These are phyloP conservation scores for Cantharis lateralis DNA, from an alignment of 2,888 invertebrate species.

Conservation along the genomic window DNA sequence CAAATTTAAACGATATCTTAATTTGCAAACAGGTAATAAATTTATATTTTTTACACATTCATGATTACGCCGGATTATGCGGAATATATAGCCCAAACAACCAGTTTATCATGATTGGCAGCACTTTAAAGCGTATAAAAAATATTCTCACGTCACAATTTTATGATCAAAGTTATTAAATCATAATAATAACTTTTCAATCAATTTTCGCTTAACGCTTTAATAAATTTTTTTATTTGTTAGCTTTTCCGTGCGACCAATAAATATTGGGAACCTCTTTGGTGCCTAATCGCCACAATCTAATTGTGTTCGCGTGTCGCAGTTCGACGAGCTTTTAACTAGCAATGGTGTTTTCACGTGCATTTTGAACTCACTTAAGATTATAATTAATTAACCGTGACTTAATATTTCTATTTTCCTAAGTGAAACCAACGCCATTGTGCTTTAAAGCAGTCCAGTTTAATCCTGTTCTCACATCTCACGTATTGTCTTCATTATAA, in stretches of 20 bases:
- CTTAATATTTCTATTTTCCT: not conserved
- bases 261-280: not conserved
- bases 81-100: not conserved
- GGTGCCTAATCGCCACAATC: not conserved
- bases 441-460: not conserved
- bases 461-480: not conserved
- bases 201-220: not conserved
- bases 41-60: conserved; percentile 5
- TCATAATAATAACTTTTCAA: not conserved
- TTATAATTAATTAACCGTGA: not conserved
- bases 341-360: not conserved
- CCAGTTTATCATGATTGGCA: conserved; percentile 8
- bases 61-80: not conserved
- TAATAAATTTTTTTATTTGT: not conserved
- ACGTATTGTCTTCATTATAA: not conserved
- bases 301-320: not conserved
- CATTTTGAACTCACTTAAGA: not conserved
- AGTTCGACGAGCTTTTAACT: not conserved
- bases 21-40: conserved; percentile 2
- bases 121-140: conserved; percentile 14
- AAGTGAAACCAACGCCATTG: not conserved
- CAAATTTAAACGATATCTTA: conserved; percentile 1
- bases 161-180: conserved; percentile 5
- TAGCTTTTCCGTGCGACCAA: not conserved
- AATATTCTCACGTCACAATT: conserved; percentile 16